Conservation (phyloP, 2,113 vertebrate genomes). For the Psophia crepitans region DNA sequence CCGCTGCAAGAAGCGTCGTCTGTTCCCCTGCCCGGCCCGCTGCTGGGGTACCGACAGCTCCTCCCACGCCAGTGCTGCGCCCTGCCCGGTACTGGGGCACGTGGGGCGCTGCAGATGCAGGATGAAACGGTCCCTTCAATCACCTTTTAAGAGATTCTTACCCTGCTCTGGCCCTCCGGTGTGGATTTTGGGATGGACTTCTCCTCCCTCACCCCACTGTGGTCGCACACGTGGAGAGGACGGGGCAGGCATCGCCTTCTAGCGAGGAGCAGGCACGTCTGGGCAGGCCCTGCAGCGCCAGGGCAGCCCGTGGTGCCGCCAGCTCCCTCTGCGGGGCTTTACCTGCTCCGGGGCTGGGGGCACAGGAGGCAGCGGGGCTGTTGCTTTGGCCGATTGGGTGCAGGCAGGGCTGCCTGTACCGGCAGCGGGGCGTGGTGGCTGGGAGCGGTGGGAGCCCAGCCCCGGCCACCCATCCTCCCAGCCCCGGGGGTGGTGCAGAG, state of each 20-base stretch:
- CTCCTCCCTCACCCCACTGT: not conserved
- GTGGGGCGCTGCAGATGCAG: fast-evolving
- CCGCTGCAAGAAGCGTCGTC: fast-evolving
- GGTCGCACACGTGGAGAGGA: fast-evolving
- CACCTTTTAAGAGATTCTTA: not conserved
- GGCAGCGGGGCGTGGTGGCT: not conserved
- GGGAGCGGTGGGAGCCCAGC: not conserved
- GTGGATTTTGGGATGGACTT: not conserved
- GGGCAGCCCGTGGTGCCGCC: not conserved
- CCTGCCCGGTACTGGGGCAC: not conserved
- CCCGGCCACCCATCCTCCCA: not conserved
- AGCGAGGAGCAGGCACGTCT: not conserved
- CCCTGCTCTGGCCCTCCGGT: fast-evolving
- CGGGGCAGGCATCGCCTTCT: fast-evolving
- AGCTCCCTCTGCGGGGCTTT: not conserved
- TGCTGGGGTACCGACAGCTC: not conserved
- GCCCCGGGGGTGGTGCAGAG: not conserved
- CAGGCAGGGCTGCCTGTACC: not conserved
- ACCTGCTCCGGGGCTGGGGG: not conserved
- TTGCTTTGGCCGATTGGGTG: not conserved
- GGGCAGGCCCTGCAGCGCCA: not conserved
- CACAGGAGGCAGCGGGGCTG: fast-evolving
- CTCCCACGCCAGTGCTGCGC: fast-evolving
- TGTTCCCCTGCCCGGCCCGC: not conserved
- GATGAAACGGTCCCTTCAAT: not conserved